Percentiles rank a stretch among this genome's conserved stretches.
Conservation (phyloP, 2,797 vertebrate species). For the Telmatherina bonti region DNA sequence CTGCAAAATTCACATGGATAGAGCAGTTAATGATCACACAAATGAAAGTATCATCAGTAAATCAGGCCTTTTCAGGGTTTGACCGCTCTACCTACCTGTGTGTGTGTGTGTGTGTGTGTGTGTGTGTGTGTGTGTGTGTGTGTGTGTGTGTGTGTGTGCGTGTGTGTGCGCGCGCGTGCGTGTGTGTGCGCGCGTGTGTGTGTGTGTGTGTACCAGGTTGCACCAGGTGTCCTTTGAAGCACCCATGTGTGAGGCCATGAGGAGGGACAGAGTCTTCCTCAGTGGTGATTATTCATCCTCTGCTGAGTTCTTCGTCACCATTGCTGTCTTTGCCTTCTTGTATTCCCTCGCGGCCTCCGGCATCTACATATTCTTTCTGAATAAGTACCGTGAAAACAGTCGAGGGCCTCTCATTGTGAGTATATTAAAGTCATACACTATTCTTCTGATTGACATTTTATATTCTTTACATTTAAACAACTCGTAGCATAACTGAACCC, state of each 20-base stretch:
- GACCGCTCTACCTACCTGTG: not conserved
- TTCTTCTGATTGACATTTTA: not conserved
- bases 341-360: slow-evolving; percentile 93
- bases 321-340: slow-evolving; percentile 96
- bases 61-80: not conserved
- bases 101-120: no score
- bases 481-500: not conserved
- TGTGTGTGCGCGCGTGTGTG: no score
- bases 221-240: slow-evolving; percentile 94
- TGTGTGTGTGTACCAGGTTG: no score
- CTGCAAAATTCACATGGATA: not conserved
- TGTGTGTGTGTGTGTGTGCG: no score
- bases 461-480: not conserved
- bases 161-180: no score
- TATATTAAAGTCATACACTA: slow-evolving; percentile 33
- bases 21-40: not conserved
- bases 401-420: slow-evolving; percentile 94
- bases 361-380: slow-evolving; percentile 96
- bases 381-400: slow-evolving; percentile 96
- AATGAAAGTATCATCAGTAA: not conserved
- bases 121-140: no score
- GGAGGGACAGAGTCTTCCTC: slow-evolving; percentile 88
- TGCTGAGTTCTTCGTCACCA: slow-evolving; percentile 96
- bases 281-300: slow-evolving; percentile 96
- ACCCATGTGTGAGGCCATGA: slow-evolving; percentile 90